A percentile compares a stretch with the other conserved stretches of the same genome.
Conservation (phyloP, 2,113 vertebrate species). For the Mesoclemmys tuberculata region DNA sequence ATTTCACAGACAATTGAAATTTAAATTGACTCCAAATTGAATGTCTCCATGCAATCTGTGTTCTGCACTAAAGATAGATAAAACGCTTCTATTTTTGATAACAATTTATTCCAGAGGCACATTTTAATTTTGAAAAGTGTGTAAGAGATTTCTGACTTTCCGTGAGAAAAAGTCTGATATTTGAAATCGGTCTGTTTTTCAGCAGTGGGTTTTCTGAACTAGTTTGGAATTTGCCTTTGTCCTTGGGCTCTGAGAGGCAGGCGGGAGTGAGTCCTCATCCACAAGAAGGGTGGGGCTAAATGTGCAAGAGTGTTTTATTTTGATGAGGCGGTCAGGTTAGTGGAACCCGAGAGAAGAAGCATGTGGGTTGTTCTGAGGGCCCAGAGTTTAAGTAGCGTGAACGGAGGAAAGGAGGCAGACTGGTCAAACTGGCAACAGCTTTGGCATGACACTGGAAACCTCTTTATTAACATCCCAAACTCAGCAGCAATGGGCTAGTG, state of each 20-base stretch:
- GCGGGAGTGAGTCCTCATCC: background rate
- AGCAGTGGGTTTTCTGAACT: background rate
- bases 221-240: accelerated
- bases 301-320: background rate
- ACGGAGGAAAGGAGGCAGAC: background rate
- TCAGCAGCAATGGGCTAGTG: background rate
- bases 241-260: background rate
- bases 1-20: constrained; percentile 90
- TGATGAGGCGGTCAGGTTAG: background rate
- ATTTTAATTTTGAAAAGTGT: constrained; percentile 67
- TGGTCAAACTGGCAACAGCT: background rate
- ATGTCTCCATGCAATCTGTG: constrained; percentile 83
- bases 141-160: constrained; percentile 50
- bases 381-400: background rate
- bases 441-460: background rate
- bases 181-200: background rate
- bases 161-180: background rate
- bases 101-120: constrained; percentile 69
- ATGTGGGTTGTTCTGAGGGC: background rate
- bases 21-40: constrained; percentile 88
- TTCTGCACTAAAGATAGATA: constrained; percentile 79
- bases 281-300: background rate
- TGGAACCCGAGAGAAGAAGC: background rate
- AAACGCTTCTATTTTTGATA: constrained; percentile 84
- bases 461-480: background rate